Conservation (phyloP, 2,888 invertebrate genomes). For the Spilarctia lutea region DNA sequence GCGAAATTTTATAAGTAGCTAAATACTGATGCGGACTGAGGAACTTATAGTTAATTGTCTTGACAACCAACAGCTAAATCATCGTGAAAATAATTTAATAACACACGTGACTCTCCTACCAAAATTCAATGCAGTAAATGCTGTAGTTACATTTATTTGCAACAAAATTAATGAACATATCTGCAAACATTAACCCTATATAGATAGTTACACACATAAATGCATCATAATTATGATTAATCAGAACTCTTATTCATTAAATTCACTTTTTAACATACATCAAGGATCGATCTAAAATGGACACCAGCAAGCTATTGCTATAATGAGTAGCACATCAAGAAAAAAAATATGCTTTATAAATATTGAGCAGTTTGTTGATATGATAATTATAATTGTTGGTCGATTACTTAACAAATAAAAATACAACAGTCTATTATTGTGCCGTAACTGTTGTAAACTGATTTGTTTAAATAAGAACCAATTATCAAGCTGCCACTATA, state of each 20-base stretch:
- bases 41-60: slow-evolving; percentile 68
- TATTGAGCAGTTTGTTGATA: slow-evolving; percentile 47
- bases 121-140: slow-evolving; percentile 54
- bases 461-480: slow-evolving; percentile 5
- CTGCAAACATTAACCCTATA: slow-evolving; percentile 34
- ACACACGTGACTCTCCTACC: slow-evolving; percentile 31
- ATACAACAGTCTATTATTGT: slow-evolving; percentile 19
- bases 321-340: slow-evolving; percentile 22
- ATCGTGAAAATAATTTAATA: slow-evolving; percentile 42
- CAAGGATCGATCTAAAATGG: slow-evolving; percentile 22
- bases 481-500: slow-evolving; percentile 11
- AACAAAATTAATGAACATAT: slow-evolving; percentile 26
- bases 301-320: slow-evolving; percentile 17
- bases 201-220: slow-evolving; percentile 30
- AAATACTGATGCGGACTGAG: slow-evolving; percentile 70
- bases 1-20: slow-evolving; percentile 64
- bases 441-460: slow-evolving; percentile 14
- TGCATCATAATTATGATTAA: slow-evolving; percentile 24
- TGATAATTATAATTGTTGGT: slow-evolving; percentile 40
- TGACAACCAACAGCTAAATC: slow-evolving; percentile 46
- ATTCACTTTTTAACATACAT: slow-evolving; percentile 24
- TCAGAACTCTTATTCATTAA: slow-evolving; percentile 23
- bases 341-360: slow-evolving; percentile 26
- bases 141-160: slow-evolving; percentile 51
- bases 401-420: slow-evolving; percentile 20